Conservation (phyloP, 2,113 vertebrate genomes). For the Vombatus ursinus region DNA sequence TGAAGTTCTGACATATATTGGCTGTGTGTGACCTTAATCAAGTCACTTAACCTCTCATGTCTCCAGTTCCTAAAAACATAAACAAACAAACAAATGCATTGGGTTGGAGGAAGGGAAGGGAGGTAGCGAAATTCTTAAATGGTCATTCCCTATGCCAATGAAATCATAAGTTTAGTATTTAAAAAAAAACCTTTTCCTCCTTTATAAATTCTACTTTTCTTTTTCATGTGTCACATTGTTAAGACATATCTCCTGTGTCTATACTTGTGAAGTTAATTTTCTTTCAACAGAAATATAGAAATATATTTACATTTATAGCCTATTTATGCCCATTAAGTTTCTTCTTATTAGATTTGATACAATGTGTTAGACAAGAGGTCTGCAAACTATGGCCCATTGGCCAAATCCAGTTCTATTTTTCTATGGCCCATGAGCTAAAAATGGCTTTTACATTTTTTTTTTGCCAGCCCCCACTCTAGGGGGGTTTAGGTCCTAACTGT, state of each 20-base stretch:
- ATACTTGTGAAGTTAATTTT: not conserved
- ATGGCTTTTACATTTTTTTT: not conserved
- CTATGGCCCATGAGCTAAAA: not conserved
- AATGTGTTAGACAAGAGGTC: not conserved
- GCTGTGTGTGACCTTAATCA: not conserved
- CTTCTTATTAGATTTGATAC: not conserved
- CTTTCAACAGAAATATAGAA: not conserved
- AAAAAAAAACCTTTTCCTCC: not conserved
- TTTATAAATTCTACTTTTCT: not conserved
- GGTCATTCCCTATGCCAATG: not conserved
- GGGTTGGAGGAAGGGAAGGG: not conserved
- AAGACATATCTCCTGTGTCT: not conserved
- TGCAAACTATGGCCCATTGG: not conserved
- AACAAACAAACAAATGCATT: not conserved
- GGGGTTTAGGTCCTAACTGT: not conserved
- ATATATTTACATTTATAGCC: not conserved
- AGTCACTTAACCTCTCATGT: not conserved
- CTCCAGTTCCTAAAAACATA: conserved; percentile 17
- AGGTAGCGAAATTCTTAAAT: not conserved
- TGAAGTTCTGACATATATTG: conserved; percentile 14
- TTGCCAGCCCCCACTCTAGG: not conserved
- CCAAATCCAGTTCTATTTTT: not conserved
- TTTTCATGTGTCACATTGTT: not conserved
- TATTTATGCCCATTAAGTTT: not conserved
- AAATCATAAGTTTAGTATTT: not conserved